These are phyloP conservation scores for Margaritifera margaritifera DNA, from an alignment of 2,888 invertebrate species.

Conservation along the genomic window DNA sequence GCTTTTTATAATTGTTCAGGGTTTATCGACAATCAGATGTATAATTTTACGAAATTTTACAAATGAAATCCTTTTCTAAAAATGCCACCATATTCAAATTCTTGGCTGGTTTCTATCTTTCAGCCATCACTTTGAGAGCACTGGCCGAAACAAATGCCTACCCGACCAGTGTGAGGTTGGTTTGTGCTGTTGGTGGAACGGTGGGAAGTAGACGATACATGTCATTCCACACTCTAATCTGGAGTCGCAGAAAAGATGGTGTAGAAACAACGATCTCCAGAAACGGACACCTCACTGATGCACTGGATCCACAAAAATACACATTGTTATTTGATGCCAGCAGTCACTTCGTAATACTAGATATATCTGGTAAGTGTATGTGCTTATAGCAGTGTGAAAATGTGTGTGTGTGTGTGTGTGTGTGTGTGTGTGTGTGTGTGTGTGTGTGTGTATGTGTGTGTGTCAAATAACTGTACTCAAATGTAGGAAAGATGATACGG, in stretches of 20 bases:
- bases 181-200: conserved; percentile 26
- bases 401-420: neutral
- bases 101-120: neutral
- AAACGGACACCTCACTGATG: conserved; percentile 10
- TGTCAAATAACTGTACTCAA: neutral
- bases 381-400: neutral
- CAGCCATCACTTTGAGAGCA: conserved; percentile 20
- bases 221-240: conserved; percentile 20
- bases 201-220: conserved; percentile 31
- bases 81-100: neutral
- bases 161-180: conserved; percentile 11
- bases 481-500: too few species aligned
- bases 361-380: conserved; percentile 16
- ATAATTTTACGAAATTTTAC: neutral
- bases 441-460: neutral
- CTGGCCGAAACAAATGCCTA: conserved; percentile 17
- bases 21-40: neutral
- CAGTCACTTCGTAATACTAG: conserved; percentile 19
- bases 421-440: neutral
- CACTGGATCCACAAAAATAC: conserved; percentile 7
- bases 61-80: neutral
- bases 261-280: conserved; percentile 3
- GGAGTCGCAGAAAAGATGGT: conserved; percentile 8
- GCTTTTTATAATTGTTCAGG: too few species aligned
- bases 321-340: conserved; percentile 14